Evolutionary conservation across 1,140 invertebrate genomes (phyloP).

Genomic region (Dendrolimus punctatus): DNA sequence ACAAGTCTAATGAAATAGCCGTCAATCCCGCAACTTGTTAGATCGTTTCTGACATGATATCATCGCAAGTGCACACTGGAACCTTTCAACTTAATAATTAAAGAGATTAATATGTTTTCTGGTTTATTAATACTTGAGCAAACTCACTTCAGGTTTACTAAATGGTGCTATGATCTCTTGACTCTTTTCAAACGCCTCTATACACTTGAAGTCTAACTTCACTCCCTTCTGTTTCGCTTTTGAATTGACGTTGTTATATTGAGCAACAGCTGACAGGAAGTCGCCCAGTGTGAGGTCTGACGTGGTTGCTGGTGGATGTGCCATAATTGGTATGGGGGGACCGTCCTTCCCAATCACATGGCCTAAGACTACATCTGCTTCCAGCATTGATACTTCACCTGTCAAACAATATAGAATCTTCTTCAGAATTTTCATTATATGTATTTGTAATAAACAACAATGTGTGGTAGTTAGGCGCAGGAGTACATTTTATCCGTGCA

Average conservation of each 20-base stretch:
- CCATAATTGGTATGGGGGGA: slow-evolving; percentile 84
- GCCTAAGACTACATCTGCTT: slow-evolving; percentile 89
- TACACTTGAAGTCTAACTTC: slow-evolving; percentile 91
- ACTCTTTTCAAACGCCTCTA: slow-evolving; percentile 82
- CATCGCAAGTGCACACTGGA: no score
- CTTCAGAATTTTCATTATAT: not conserved
- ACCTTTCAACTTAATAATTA: not conserved
- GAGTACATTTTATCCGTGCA: no score
- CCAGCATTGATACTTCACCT: slow-evolving; percentile 86
- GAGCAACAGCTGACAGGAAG: slow-evolving; percentile 77
- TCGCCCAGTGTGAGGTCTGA: slow-evolving; percentile 85
- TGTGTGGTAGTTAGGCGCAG: not conserved
- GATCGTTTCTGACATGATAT: no score
- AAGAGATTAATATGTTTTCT: not conserved
- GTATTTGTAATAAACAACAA: not conserved
- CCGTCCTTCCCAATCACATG: slow-evolving; percentile 61
- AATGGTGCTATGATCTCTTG: slow-evolving; percentile 65
- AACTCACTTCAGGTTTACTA: slow-evolving; percentile 43
- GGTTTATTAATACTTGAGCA: not conserved
- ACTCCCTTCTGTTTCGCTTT: slow-evolving; percentile 74
- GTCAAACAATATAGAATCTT: slow-evolving; percentile 20
- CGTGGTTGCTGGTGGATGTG: slow-evolving; percentile 80
- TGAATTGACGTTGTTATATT: slow-evolving; percentile 57
- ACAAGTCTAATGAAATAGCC: no score
- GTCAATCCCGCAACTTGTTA: no score